These are phyloP conservation scores for Trematocara stigmaticum DNA, from an alignment of 2,113 vertebrate genomes.

Conservation along the genomic window DNA sequence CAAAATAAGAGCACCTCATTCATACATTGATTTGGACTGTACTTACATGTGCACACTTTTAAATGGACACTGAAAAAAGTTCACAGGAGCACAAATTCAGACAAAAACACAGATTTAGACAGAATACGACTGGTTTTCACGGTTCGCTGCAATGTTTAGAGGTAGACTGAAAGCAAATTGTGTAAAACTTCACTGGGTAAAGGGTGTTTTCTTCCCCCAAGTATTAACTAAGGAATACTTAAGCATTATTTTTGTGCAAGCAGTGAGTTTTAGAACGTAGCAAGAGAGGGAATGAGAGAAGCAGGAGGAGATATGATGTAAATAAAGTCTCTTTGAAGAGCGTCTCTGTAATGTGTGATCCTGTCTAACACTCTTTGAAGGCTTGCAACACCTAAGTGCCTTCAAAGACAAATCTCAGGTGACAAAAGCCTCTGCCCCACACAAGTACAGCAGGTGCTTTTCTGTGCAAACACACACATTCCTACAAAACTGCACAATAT, in stretches of 20 bases:
- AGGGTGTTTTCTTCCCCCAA: background rate
- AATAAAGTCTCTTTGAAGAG: conserved; percentile 58
- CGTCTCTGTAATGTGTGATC: conserved; percentile 43
- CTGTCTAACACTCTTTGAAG: conserved; percentile 57
- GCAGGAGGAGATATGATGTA: conserved; percentile 27
- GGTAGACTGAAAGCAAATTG: background rate
- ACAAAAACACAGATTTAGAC: background rate
- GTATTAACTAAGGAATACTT: conserved; percentile 8
- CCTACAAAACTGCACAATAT: background rate
- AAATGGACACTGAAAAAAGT: background rate
- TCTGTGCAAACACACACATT: background rate
- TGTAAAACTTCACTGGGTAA: background rate
- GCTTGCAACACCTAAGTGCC: conserved; percentile 45
- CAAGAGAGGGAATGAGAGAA: background rate
- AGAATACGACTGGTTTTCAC: background rate
- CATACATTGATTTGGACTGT: background rate
- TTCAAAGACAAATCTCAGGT: conserved; percentile 43
- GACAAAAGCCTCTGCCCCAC: conserved; percentile 24
- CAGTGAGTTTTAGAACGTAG: conserved; percentile 26
- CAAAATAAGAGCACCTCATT: background rate
- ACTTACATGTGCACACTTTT: background rate
- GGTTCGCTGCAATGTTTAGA: conserved; percentile 20
- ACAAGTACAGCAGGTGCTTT: background rate
- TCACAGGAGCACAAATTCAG: background rate
- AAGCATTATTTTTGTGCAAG: conserved; percentile 4